Conservation (phyloP, 2,888 invertebrate genomes). For the Deladenus siricidicola region DNA sequence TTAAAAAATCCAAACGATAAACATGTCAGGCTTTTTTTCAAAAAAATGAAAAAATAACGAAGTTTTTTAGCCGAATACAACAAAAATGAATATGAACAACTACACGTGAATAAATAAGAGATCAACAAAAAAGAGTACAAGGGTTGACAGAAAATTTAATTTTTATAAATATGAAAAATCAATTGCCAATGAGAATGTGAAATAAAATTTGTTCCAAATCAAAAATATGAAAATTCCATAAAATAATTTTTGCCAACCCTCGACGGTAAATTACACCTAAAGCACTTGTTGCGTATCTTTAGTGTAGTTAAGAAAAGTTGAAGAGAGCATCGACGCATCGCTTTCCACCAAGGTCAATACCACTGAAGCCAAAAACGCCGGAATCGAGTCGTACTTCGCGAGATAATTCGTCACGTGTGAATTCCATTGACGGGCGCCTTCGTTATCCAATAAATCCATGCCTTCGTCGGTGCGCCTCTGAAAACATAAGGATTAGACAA, state of each 20-base stretch:
- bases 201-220: too few relatives aligned
- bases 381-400: slow-evolving; percentile 21
- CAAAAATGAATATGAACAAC: too few relatives aligned
- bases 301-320: background rate
- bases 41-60: too few relatives aligned
- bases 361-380: slow-evolving; percentile 28
- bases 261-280: too few relatives aligned
- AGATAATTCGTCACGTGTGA: slow-evolving; percentile 20
- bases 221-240: too few relatives aligned
- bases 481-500: background rate
- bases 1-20: too few relatives aligned
- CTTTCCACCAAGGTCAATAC: slow-evolving; percentile 17
- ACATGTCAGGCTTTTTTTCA: too few relatives aligned
- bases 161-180: background rate
- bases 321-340: background rate
- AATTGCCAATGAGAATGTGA: background rate
- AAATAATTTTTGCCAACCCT: too few relatives aligned
- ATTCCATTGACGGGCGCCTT: slow-evolving; percentile 22
- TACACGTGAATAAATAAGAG: too few relatives aligned
- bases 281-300: slow-evolving; percentile 1
- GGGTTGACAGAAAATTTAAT: background rate
- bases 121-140: background rate
- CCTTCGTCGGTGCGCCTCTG: slow-evolving; percentile 9
- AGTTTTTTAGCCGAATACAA: too few relatives aligned
- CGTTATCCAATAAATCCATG: slow-evolving; percentile 21